phyloP scores from a whole-genome alignment of 2,888 invertebrate genomes.

The Acheta domesticus region DNA sequence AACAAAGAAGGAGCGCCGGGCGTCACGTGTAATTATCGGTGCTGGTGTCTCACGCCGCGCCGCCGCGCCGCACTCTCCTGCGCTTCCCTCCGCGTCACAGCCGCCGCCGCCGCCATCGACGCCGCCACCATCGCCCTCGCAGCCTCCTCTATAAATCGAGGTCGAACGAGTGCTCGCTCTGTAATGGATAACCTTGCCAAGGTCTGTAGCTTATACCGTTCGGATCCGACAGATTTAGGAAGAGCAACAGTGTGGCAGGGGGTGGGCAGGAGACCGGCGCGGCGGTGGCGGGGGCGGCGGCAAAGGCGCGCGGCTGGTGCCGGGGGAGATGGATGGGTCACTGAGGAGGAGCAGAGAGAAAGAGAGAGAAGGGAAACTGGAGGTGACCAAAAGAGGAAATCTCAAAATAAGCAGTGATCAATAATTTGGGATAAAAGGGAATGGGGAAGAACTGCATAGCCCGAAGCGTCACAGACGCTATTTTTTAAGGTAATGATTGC shows the following conservation, averaged over 20 bases:
- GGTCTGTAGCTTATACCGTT: neutral
- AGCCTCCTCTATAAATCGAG: conserved; percentile 5
- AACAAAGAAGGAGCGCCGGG: neutral
- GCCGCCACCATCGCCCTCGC: neutral
- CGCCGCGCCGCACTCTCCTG: neutral
- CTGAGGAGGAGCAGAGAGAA: neutral
- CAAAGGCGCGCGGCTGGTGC: neutral
- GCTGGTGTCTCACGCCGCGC: neutral
- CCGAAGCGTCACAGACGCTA: too few species aligned
- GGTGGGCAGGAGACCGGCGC: neutral
- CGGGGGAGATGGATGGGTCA: neutral
- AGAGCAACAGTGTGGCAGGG: conserved; percentile 18
- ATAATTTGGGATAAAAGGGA: neutral
- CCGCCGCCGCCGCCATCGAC: neutral
- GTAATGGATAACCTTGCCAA: conserved; percentile 18
- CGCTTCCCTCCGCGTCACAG: neutral
- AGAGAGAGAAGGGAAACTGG: neutral
- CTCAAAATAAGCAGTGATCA: neutral
- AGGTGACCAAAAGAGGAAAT: too few species aligned
- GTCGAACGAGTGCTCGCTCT: neutral
- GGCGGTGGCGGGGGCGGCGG: neutral
- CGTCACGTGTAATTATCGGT: conserved; percentile 1
- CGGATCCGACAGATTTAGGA: neutral
- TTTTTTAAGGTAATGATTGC: too few species aligned
- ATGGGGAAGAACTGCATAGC: too few species aligned